Percentiles rank a stretch among this genome's conserved stretches.
Evolutionary conservation across 2,797 vertebrate genomes (phyloP).

Genomic region (Euphonia xanthogaster): DNA sequence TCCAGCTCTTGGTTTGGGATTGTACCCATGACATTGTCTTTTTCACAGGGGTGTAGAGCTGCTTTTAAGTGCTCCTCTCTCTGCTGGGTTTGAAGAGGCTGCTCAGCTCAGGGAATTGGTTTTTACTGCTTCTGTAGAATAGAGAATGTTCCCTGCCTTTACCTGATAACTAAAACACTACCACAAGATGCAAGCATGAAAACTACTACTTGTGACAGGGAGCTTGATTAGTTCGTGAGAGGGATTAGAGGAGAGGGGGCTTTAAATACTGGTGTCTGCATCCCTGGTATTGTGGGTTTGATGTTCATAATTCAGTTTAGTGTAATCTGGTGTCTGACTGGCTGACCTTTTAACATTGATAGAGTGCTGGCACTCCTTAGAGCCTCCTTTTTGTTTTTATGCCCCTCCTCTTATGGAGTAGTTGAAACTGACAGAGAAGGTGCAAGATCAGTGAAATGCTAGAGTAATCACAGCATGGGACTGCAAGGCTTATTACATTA

Average conservation of each 20-base stretch:
- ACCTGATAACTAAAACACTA: not conserved
- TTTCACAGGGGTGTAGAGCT: not conserved
- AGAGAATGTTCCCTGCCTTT: not conserved
- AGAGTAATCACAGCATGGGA: not conserved
- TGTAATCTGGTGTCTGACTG: not conserved
- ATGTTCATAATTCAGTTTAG: not conserved
- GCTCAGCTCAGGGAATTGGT: not conserved
- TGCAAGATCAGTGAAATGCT: not conserved
- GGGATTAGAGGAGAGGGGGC: not conserved
- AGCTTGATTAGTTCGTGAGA: not conserved
- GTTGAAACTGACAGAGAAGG: not conserved
- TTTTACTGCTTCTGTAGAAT: not conserved
- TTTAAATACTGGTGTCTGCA: not conserved
- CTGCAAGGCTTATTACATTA: not conserved
- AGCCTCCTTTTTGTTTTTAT: not conserved
- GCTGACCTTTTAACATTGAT: not conserved
- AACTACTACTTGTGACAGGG: not conserved
- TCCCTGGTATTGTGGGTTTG: not conserved
- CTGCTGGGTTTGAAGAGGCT: not conserved
- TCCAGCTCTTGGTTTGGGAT: not conserved
- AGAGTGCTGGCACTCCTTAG: not conserved
- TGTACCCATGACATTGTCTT: not conserved
- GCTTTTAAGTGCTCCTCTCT: not conserved
- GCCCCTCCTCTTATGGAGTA: fast-evolving
- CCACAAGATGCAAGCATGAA: not conserved